Percentiles rank a stretch among this genome's conserved stretches.
phyloP scores from a whole-genome alignment of 2,797 vertebrate genomes.

The Cyclopterus lumpus region DNA sequence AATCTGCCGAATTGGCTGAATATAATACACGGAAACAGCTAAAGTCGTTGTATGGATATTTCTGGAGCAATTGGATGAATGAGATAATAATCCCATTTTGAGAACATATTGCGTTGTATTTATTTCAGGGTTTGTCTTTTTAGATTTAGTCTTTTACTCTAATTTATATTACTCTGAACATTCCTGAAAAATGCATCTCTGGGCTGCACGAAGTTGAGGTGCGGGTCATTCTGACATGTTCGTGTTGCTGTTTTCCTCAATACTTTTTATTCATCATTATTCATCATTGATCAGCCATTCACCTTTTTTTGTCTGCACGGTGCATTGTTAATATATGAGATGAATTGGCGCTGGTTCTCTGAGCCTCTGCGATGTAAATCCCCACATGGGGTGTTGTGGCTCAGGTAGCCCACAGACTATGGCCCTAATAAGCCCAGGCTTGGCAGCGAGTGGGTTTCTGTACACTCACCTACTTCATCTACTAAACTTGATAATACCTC shows the following conservation, averaged over 20 bases:
- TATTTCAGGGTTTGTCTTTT: not conserved
- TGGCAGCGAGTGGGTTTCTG: too few relatives aligned
- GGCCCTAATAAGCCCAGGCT: too few relatives aligned
- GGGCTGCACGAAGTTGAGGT: not conserved
- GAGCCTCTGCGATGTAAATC: too few relatives aligned
- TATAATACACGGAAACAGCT: not conserved
- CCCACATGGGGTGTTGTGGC: too few relatives aligned
- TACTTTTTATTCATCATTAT: not conserved
- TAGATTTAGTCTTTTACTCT: not conserved
- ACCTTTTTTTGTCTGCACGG: not conserved
- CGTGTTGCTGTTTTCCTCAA: not conserved
- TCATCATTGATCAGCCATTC: not conserved
- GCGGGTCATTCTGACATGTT: not conserved
- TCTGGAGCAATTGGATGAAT: not conserved
- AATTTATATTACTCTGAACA: not conserved
- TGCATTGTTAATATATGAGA: not conserved
- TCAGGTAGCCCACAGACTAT: too few relatives aligned
- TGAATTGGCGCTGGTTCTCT: not conserved
- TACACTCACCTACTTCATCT: too few relatives aligned
- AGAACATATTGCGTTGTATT: not conserved
- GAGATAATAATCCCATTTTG: not conserved
- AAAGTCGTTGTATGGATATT: not conserved
- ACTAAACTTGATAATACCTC: too few relatives aligned
- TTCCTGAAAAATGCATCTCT: not conserved
- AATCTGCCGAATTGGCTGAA: slow-evolving; percentile 12